Conservation (phyloP, 1,140 invertebrate species). For the Calycopis cecrops region DNA sequence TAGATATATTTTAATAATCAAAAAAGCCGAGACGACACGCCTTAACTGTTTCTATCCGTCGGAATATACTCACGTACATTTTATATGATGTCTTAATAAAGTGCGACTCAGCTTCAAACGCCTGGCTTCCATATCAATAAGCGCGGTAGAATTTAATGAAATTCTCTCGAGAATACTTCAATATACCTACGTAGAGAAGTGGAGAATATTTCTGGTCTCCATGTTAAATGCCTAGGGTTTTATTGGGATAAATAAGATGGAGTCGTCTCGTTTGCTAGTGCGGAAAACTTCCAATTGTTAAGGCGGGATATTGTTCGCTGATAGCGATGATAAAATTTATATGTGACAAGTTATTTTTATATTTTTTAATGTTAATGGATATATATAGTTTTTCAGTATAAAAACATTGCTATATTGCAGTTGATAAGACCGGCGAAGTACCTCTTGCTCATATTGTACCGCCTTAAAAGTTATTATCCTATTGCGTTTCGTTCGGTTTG, state of each 20-base stretch:
- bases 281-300: too few species aligned
- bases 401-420: too few species aligned
- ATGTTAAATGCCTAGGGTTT: slow-evolving; percentile 29
- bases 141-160: slow-evolving; percentile 63
- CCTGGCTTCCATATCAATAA: slow-evolving; percentile 67
- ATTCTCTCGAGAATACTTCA: slow-evolving; percentile 55
- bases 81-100: slow-evolving; percentile 68
- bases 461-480: too few species aligned
- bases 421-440: too few species aligned
- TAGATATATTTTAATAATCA: not conserved
- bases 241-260: slow-evolving; percentile 17
- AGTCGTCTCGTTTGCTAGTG: not conserved
- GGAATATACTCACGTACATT: slow-evolving; percentile 60
- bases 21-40: not conserved
- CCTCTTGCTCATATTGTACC: too few species aligned
- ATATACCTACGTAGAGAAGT: slow-evolving; percentile 44
- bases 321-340: too few species aligned
- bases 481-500: too few species aligned
- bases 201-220: slow-evolving; percentile 30
- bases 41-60: not conserved
- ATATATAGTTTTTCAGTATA: too few species aligned
- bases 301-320: too few species aligned
- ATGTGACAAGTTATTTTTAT: too few species aligned
- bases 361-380: too few species aligned
- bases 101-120: slow-evolving; percentile 51